Evolutionary conservation across 1,140 invertebrate species (phyloP), one percentile per base, ranked within the genome.

Genomic region (Lamellibrachia luymesi): DNA sequence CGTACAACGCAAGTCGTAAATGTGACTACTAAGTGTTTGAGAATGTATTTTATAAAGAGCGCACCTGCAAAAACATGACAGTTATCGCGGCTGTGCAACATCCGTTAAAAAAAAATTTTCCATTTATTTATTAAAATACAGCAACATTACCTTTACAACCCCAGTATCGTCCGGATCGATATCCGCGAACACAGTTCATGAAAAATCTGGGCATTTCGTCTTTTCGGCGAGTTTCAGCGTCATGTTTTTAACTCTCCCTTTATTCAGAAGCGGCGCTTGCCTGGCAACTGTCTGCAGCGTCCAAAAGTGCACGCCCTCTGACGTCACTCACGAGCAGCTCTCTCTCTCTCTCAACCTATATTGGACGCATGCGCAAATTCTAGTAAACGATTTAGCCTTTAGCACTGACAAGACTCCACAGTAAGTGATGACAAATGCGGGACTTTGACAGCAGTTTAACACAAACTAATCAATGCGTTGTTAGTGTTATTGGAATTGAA

Each of bases 151-250:
- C 64, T 80, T 80, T 80, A 80, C 64, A 80, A 80, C 64, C 64
- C 64, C 64, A 80, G 64, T 80, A 80, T 80, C 64, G 64, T 80
- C 64, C 64, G 64, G 64, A 80, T 80, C 64, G 64, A 80, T 80
- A 80, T 80, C 64, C 64, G 25, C 64, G 64, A 80, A 80, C 64
- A 80, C 64, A 80, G 64, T 80, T 80, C 64, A 80, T 80, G 64
- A 80, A 80, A 80, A 80, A 80, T 80, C 64, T 10, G 25, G 64
- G 64, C 64, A 80, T 80, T 80, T 80, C 13, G 64, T 80, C 64
- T 80, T 80, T 80, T 80, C 64, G 7, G 6, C 64, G 64, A 80
- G 1, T 80, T 80, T 80, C 64, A 80, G 64, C 64, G 7, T 80
- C 64, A 80, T 80, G 38, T 80, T 80, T 80, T 80, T 17, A 80